These are phyloP conservation scores for Tragelaphus scriptus DNA, from an alignment of 2,113 vertebrate species.

Conservation along the genomic window DNA sequence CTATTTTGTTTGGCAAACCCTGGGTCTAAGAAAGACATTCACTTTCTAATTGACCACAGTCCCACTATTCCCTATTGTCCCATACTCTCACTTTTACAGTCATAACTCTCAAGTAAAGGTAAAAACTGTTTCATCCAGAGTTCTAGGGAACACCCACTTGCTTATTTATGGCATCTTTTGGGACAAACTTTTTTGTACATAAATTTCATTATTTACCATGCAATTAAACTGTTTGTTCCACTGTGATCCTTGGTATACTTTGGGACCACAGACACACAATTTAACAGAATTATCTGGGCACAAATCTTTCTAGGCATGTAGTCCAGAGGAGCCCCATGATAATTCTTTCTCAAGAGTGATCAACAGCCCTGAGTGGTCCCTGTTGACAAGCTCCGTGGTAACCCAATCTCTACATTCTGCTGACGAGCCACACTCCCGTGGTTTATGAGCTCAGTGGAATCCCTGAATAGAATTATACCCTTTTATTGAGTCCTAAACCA, in stretches of 20 bases:
- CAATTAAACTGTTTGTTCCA: background rate
- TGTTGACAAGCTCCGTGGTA: conserved; percentile 66
- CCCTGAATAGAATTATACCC: conserved; percentile 83
- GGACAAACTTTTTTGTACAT: background rate
- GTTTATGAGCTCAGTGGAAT: conserved; percentile 83
- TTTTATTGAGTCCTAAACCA: conserved; percentile 78
- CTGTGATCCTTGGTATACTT: background rate
- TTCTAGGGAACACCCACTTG: background rate
- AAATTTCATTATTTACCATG: background rate
- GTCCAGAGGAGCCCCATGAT: conserved; percentile 12
- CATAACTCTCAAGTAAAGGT: background rate
- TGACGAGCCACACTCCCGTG: conserved; percentile 76
- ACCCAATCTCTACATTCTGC: conserved; percentile 75
- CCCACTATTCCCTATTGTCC: background rate
- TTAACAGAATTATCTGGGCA: background rate
- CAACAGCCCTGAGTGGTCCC: conserved; percentile 52
- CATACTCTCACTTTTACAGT: background rate
- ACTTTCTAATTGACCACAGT: background rate
- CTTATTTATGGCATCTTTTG: background rate
- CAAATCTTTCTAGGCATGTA: background rate
- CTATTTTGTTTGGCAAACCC: background rate
- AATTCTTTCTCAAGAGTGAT: conserved; percentile 59
- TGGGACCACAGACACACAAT: background rate
- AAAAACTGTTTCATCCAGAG: background rate
- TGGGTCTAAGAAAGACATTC: background rate